Base-by-base conservation (phyloP, 2,888 invertebrate genomes). In the Cryptus viduatorius region DNA sequence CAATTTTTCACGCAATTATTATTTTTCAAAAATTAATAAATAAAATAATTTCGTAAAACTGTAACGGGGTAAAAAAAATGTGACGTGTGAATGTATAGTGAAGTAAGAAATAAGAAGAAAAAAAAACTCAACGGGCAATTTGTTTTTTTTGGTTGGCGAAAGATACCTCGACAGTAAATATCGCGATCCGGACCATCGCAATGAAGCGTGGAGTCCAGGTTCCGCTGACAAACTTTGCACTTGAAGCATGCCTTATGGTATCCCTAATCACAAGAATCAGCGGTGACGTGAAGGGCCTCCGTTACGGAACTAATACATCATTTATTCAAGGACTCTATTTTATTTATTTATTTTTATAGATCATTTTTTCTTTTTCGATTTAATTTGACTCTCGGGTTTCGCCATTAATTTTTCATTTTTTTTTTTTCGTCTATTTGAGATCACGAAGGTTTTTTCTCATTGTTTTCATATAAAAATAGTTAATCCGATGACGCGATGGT, bases 111-210 rank as follows among this genome's bases (percentile, higher is more conserved):
- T 50, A 61, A 71, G 65, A 72, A 79, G 72, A 79, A 84, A 86
- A 87, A 84, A 87, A 86, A 88, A 87, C 87, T 88, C 86, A 87
- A 84, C 84, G 87, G 85, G 83, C 86, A 84, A 59, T 80, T 80
- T 16, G 61, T 53, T 81, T 81, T 83, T 68, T 81, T 81, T 84
- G 82, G 72, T 61, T 83, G 88, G 89, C 87, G 88, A 89, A 90
- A 91, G 92, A 89, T 97, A 98, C 98, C 97, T 97, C 97, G 96
- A 95, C 98, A 98, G 95, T 98, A 98, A 93, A 98, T 96, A 92
- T 98, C 97, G 94, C 95, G 96, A 95, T 98, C 98, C 93, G 98
- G 98, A 92, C 98, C 98, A 94, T 98, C 98, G 95, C 98, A 98
- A 95, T 97, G 97, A 95, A 96, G 96, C 93, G 97, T 96, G 89